Percentiles rank a stretch among this genome's conserved stretches.
Evolutionary conservation across 2,797 vertebrate genomes (phyloP).

Genomic region (Sus cebifrons): DNA sequence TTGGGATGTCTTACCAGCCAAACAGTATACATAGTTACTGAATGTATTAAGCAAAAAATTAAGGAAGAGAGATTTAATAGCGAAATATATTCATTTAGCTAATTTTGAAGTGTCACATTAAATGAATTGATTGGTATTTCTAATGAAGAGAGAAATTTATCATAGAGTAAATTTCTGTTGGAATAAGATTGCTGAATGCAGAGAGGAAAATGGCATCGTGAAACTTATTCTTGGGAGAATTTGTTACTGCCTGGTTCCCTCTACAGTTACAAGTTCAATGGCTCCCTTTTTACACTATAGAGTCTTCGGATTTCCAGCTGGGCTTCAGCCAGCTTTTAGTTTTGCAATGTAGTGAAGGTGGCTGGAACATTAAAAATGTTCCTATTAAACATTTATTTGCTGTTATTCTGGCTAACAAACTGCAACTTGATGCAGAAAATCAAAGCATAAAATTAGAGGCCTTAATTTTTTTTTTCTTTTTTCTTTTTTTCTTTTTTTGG

Average conservation of each 20-base stretch:
- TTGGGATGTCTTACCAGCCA: slow-evolving; percentile 78
- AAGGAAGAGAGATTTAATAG: slow-evolving; percentile 56
- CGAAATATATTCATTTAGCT: slow-evolving; percentile 67
- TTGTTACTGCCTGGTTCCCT: neutral
- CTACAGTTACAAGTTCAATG: neutral
- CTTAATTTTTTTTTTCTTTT: slow-evolving; percentile 46
- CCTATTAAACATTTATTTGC: slow-evolving; percentile 14
- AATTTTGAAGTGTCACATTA: slow-evolving; percentile 56
- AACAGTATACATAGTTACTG: slow-evolving; percentile 78
- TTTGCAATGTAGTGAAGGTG: slow-evolving; percentile 52
- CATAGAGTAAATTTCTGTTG: slow-evolving; percentile 51
- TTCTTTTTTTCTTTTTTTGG: too few relatives aligned
- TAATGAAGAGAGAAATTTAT: slow-evolving; percentile 50
- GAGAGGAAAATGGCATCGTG: neutral
- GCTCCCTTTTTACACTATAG: neutral
- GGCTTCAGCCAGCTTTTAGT: neutral
- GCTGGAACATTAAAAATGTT: slow-evolving; percentile 1
- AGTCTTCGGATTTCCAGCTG: neutral
- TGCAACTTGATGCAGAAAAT: neutral
- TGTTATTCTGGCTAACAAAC: slow-evolving; percentile 1
- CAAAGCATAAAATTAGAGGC: slow-evolving; percentile 1
- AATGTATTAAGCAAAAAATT: slow-evolving; percentile 58
- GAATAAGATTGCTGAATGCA: neutral
- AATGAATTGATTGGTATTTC: slow-evolving; percentile 39
- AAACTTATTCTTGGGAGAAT: neutral